These are phyloP conservation scores for Epizoanthus fatuus DNA, from an alignment of 92 coral and sea anemone species.

Conservation along the genomic window DNA sequence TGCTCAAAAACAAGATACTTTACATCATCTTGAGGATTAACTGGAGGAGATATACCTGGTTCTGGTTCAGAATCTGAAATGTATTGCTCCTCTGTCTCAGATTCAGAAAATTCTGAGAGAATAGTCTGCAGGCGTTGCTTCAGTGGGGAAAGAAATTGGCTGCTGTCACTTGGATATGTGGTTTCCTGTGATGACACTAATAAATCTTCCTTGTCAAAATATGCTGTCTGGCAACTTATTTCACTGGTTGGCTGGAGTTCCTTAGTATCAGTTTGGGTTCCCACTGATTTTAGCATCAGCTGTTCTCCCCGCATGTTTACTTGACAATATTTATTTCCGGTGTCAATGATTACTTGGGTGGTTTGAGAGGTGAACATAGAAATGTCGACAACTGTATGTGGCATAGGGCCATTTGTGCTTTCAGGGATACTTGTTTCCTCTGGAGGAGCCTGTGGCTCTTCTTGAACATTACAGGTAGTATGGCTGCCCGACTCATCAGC, in stretches of 20 bases:
- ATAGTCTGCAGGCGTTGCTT: background rate
- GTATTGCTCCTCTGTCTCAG: constrained; percentile 6
- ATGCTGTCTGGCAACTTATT: constrained; percentile 4
- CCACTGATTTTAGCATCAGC: constrained; percentile 12
- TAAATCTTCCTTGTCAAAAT: background rate
- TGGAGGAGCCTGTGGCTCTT: no score
- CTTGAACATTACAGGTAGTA: no score
- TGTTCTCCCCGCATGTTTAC: constrained; percentile 9
- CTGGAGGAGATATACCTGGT: no score
- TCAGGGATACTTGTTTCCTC: no score
- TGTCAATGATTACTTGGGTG: constrained; percentile 1
- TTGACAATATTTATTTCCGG: constrained; percentile 2
- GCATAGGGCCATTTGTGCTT: no score
- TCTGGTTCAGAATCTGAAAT: no score
- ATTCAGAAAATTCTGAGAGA: constrained; percentile 11
- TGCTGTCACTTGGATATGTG: background rate
- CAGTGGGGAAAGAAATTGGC: constrained; percentile 11
- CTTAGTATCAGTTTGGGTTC: background rate
- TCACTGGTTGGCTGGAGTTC: background rate
- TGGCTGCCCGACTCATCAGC: no score
- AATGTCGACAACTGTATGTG: no score
- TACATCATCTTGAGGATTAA: background rate
- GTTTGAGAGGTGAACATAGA: background rate
- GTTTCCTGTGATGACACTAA: constrained; percentile 7
- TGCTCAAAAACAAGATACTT: constrained; percentile 15